Conservation (phyloP, 2,888 invertebrate genomes). For the Tetragnatha montana region DNA sequence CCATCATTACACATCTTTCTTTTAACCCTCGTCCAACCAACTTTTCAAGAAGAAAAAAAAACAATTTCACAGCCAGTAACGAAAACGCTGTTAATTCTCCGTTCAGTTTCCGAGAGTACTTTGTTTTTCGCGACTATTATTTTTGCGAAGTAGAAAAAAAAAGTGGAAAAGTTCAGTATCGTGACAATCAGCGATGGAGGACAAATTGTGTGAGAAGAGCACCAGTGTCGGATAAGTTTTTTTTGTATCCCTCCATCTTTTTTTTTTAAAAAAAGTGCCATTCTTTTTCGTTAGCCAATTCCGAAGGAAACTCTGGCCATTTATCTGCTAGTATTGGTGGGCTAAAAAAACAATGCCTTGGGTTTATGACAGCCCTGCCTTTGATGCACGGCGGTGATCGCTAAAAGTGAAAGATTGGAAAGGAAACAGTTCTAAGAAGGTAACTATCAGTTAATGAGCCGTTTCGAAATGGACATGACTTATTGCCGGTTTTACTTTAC, state of each 20-base stretch:
- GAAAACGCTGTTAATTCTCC: not conserved
- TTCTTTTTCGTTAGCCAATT: not conserved
- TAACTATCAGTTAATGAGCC: not conserved
- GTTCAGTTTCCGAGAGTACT: not conserved
- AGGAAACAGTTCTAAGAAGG: not conserved
- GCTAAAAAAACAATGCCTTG: not conserved
- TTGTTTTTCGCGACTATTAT: not conserved
- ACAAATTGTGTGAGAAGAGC: not conserved
- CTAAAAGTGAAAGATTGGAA: not conserved
- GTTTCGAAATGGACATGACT: not conserved
- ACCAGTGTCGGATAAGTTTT: not conserved
- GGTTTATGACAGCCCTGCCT: not conserved
- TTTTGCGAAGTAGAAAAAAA: no score
- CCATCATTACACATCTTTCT: slow-evolving; percentile 31
- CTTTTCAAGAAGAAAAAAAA: not conserved
- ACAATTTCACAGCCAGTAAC: not conserved
- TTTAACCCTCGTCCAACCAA: not conserved
- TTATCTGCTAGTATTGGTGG: not conserved
- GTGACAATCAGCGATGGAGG: not conserved
- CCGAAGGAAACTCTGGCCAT: not conserved
- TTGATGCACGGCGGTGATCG: not conserved
- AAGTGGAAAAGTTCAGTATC: not conserved
- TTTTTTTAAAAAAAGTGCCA: not conserved
- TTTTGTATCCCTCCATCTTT: not conserved
- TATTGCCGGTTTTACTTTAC: not conserved